These are phyloP conservation scores for Lydus trimaculatus DNA, from an alignment of 2,888 invertebrate genomes.

Conservation along the genomic window DNA sequence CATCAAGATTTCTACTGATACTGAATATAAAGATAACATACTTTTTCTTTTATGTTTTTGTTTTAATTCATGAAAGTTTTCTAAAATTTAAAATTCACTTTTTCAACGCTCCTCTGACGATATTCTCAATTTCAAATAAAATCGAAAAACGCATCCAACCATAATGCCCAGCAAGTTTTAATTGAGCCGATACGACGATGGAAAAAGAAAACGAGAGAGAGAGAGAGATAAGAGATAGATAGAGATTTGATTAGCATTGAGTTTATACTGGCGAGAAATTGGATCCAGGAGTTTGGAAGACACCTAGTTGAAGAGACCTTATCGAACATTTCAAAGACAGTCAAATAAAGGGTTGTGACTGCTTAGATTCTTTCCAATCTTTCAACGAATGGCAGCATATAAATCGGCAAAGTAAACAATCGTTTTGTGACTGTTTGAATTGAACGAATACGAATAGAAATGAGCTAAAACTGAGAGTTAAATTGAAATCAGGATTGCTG, in stretches of 20 bases:
- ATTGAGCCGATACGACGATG: not conserved
- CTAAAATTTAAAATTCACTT: not conserved
- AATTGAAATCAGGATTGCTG: conserved; percentile 47
- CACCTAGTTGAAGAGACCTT: not conserved
- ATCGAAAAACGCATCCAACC: not conserved
- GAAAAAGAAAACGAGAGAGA: not conserved
- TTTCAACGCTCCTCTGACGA: not conserved
- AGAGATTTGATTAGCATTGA: conserved; percentile 18
- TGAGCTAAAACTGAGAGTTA: conserved; percentile 45
- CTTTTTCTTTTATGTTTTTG: not conserved
- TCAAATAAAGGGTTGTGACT: conserved; percentile 49
- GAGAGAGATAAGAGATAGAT: no score
- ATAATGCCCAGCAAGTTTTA: not conserved
- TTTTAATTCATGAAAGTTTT: not conserved
- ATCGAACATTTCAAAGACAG: conserved; percentile 21
- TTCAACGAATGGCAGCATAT: conserved; percentile 46
- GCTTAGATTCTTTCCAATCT: conserved; percentile 23
- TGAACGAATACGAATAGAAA: conserved; percentile 51
- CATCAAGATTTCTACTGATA: not conserved
- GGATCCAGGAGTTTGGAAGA: conserved; percentile 6
- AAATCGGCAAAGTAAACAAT: conserved; percentile 53
- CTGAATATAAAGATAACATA: conserved; percentile 1
- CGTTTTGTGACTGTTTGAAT: conserved; percentile 47
- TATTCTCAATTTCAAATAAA: not conserved
- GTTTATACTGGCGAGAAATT: conserved; percentile 4